These are phyloP conservation scores for Eulemur macaco DNA, from an alignment of 2,113 vertebrate genomes.

Conservation along the genomic window DNA sequence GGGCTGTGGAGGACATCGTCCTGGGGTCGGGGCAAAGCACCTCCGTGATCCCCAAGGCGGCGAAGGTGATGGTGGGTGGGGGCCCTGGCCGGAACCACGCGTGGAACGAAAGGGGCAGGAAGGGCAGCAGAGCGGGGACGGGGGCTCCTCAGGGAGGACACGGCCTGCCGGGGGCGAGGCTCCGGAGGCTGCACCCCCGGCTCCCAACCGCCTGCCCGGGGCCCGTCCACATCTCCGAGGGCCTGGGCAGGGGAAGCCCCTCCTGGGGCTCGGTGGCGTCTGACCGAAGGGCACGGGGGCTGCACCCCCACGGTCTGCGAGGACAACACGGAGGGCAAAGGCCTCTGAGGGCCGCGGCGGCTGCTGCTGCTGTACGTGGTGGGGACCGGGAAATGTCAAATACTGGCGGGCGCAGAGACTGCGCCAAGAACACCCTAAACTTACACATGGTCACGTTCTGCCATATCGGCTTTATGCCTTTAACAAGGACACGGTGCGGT, in stretches of 20 bases:
- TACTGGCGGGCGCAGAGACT: background rate
- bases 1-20: background rate
- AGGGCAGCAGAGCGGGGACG: background rate
- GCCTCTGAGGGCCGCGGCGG: background rate
- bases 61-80: background rate
- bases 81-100: too few relatives aligned
- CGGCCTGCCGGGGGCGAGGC: too few relatives aligned
- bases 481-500: too few relatives aligned
- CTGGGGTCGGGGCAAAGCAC: background rate
- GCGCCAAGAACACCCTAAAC: background rate
- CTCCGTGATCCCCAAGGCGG: background rate
- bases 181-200: background rate
- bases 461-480: accelerated
- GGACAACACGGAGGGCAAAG: too few relatives aligned
- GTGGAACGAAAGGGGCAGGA: background rate
- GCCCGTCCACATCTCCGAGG: background rate
- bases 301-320: background rate
- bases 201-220: background rate
- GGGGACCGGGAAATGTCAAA: background rate
- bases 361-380: accelerated
- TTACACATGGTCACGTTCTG: too few relatives aligned
- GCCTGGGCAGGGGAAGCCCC: background rate
- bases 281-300: background rate
- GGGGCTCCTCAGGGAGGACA: background rate
- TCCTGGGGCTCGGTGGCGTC: background rate